Evolutionary conservation across 2,888 invertebrate genomes (phyloP), one percentile per base, ranked within the genome.

Genomic region (Masnerella sp.): DNA sequence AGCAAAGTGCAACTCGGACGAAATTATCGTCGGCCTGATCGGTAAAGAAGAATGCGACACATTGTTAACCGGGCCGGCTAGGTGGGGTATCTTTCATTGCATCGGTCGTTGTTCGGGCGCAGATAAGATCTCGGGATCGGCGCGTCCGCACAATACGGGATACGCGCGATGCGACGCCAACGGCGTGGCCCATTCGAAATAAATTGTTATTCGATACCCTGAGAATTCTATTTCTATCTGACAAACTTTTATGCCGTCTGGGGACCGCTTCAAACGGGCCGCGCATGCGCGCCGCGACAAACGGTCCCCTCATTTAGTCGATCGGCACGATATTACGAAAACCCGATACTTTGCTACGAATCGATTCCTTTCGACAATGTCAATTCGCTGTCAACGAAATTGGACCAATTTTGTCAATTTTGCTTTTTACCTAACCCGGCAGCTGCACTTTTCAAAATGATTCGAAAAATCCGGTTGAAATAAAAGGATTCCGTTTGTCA

Each of bases 191-290:
- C 79, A 81, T 80, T 79, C 75, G 77, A 79, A 76, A 79, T 82
- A 85, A 86, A 85, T 86, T 85, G 86, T 85, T 85, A 86, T 85
- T 82, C 83, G 85, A 86, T 86, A 85, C 84, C 82, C 82, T 85
- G 84, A 83, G 86, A 86, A 84, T 85, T 84, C 84, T 84, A 84
- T 85, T 85, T 83, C 82, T 78, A 78, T 77, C 69, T 76, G 82
- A 81, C 74, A 69, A 74, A 74, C 67, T 76, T 76, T 74, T 67
- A 68, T 74, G 58, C 67, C 52, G 36, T 65, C 47, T 28, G 49
- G 62, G 68, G 71, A 65, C 62, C 47, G 52, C 62, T 65, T 51
- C 65, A 62, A 69, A 62, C 74, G 65, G 36, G 64, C 70, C 76
- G 67, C 28, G 58, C 62, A 47, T 52, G 54, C 62, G 64, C 36